These are phyloP conservation scores for Misgurnus anguillicaudatus DNA, from an alignment of 2,113 vertebrate genomes.

Conservation along the genomic window DNA sequence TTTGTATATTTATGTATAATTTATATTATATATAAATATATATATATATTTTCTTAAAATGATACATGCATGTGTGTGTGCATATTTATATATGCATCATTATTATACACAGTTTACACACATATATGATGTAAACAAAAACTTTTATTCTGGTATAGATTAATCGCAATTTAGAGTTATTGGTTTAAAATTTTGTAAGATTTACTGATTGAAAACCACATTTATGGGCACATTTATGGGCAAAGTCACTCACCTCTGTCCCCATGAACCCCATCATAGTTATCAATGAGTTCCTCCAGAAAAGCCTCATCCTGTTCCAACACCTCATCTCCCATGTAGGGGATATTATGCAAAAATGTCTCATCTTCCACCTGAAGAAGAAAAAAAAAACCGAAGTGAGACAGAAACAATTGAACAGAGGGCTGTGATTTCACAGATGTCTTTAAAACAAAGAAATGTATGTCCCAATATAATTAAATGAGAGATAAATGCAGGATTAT, in stretches of 20 bases:
- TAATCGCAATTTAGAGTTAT: no score
- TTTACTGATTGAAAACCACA: no score
- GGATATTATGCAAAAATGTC: conserved; percentile 96
- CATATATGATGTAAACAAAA: no score
- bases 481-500: not conserved
- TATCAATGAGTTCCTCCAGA: conserved; percentile 96
- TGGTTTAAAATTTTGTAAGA: no score
- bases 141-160: no score
- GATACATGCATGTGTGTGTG: no score
- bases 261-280: conserved; percentile 96
- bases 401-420: not conserved
- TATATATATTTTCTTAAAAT: no score
- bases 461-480: not conserved
- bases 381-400: not conserved
- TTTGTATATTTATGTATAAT: no score
- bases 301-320: conserved; percentile 98
- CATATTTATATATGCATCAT: no score
- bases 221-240: not conserved
- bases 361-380: conserved; percentile 92
- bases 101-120: no score
- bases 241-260: conserved; percentile 85
- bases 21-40: no score
- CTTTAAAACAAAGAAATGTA: not conserved
- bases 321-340: conserved; percentile 97
- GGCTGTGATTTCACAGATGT: not conserved